A percentile compares a stretch with the other conserved stretches of the same genome.
Evolutionary conservation across 2,113 vertebrate genomes (phyloP).

Genomic region (Neomonachus schauinslandi): DNA sequence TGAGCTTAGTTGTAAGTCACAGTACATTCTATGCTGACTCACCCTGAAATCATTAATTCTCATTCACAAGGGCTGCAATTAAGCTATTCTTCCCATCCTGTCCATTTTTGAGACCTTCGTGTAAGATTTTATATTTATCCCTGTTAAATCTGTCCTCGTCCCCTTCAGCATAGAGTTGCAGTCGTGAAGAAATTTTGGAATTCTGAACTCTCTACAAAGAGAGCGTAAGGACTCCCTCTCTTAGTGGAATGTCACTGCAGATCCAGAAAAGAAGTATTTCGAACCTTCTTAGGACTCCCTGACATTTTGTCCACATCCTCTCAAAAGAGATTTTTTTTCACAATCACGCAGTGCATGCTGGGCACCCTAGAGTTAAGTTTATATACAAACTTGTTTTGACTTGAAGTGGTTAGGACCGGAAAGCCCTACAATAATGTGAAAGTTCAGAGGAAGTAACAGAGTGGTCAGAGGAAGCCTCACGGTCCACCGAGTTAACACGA

Average conservation of each 20-base stretch:
- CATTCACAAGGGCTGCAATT: neutral
- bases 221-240: neutral
- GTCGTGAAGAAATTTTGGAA: neutral
- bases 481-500: neutral
- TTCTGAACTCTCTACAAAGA: neutral
- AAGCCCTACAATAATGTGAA: neutral
- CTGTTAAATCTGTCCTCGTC: neutral
- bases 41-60: neutral
- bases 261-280: neutral
- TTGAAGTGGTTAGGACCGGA: neutral
- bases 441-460: neutral
- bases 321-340: neutral
- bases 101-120: neutral
- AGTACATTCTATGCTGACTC: neutral
- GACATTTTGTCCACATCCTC: neutral
- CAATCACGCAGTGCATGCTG: neutral
- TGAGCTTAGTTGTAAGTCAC: neutral
- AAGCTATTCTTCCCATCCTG: neutral
- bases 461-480: neutral
- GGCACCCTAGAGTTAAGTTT: neutral
- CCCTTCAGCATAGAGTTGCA: neutral
- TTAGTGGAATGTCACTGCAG: neutral
- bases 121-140: conserved; percentile 29
- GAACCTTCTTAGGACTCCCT: neutral
- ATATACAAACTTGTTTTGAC: neutral